Evolutionary conservation across 1,140 invertebrate genomes (phyloP).

Genomic region (Rhopalosiphum padi): DNA sequence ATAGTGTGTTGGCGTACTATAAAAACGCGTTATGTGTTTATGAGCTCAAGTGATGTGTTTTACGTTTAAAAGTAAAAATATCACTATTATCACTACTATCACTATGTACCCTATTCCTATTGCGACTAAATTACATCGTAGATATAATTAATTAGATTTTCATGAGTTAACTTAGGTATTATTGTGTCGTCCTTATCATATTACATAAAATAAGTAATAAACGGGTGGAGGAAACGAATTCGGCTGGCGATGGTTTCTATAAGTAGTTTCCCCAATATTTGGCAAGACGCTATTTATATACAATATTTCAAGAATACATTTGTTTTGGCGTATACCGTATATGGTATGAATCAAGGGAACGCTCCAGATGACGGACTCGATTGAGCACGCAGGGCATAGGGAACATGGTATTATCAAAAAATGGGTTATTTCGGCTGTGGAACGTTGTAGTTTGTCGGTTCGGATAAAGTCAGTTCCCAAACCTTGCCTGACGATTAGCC

Average conservation of each 20-base stretch:
- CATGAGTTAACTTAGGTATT: background rate
- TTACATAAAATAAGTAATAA: background rate
- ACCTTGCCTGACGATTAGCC: background rate
- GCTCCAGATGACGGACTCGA: background rate
- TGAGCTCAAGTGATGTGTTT: no score
- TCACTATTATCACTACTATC: no score
- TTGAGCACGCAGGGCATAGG: no score
- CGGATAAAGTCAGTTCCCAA: background rate
- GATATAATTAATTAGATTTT: background rate
- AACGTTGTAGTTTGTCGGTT: background rate
- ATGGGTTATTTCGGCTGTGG: background rate
- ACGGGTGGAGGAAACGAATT: background rate
- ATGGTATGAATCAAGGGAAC: background rate
- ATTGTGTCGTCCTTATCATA: background rate
- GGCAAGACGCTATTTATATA: background rate
- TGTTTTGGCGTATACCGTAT: background rate
- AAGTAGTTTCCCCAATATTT: background rate
- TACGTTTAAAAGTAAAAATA: no score
- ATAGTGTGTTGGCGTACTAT: no score
- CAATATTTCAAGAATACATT: background rate
- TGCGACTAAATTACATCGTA: background rate
- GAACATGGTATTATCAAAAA: background rate
- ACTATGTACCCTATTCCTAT: no score
- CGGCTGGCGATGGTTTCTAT: background rate
- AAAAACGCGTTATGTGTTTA: no score